Percentiles rank a stretch among this genome's conserved stretches.
Conservation (phyloP, 2,113 vertebrate genomes). For the Anolis sagrei region DNA sequence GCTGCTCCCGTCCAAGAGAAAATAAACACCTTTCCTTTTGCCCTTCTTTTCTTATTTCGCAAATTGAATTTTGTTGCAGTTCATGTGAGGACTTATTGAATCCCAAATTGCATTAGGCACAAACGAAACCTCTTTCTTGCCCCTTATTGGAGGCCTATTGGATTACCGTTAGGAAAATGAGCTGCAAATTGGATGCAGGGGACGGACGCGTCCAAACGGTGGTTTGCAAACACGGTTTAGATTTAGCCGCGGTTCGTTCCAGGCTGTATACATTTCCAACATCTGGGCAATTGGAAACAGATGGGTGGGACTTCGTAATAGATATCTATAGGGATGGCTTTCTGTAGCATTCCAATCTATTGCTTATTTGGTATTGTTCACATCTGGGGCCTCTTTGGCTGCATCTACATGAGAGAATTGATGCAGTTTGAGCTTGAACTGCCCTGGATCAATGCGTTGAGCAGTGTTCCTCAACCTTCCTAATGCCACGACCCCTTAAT, state of each 20-base stretch:
- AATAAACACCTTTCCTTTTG: background rate
- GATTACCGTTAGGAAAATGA: slow-evolving; percentile 30
- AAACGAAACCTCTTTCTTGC: slow-evolving; percentile 13
- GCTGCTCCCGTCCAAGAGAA: slow-evolving; percentile 48
- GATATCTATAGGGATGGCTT: background rate
- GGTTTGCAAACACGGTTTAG: slow-evolving; percentile 29
- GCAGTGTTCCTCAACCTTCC: too few species aligned
- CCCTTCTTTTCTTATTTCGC: slow-evolving; percentile 18
- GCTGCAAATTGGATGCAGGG: slow-evolving; percentile 39
- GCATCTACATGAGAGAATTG: too few species aligned
- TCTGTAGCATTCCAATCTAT: background rate
- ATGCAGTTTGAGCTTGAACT: too few species aligned
- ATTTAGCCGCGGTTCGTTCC: slow-evolving; percentile 47
- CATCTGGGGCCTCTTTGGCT: background rate
- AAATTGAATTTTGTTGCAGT: slow-evolving; percentile 55
- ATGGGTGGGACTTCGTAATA: slow-evolving; percentile 34
- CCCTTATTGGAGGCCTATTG: slow-evolving; percentile 36
- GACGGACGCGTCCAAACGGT: background rate
- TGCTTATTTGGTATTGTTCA: slow-evolving; percentile 38
- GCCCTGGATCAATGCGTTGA: too few species aligned
- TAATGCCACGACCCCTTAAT: too few species aligned
- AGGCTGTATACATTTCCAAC: slow-evolving; percentile 25
- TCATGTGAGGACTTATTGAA: slow-evolving; percentile 53
- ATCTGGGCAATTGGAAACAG: slow-evolving; percentile 51
- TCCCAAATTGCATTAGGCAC: slow-evolving; percentile 22